A percentile compares a stretch with the other conserved stretches of the same genome.
These are phyloP conservation scores for Hedychridium roseum DNA, from an alignment of 2,888 invertebrate genomes.

Conservation along the genomic window DNA sequence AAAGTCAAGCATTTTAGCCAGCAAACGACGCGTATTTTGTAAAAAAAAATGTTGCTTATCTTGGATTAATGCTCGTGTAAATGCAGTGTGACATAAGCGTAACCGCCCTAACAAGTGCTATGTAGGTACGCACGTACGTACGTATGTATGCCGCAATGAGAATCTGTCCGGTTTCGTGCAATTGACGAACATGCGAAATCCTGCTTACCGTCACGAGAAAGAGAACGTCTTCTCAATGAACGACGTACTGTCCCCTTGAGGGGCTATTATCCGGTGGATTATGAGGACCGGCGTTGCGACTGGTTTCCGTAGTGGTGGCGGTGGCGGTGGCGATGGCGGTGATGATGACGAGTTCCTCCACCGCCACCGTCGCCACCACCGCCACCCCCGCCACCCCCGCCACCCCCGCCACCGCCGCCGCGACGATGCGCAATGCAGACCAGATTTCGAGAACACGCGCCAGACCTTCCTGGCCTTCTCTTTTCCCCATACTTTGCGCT, in stretches of 20 bases:
- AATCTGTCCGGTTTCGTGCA: background rate
- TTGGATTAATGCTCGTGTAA: too few species aligned
- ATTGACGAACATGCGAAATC: background rate
- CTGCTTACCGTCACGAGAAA: too few species aligned
- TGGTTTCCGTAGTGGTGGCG: too few species aligned
- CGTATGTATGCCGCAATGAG: background rate
- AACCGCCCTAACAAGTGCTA: too few species aligned
- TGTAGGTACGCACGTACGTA: constrained; percentile 5
- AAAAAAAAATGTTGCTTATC: too few species aligned
- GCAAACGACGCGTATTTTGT: too few species aligned
- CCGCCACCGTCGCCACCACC: constrained; percentile 4
- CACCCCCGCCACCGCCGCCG: constrained; percentile 43
- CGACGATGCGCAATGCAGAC: constrained; percentile 58
- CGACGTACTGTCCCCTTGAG: too few species aligned
- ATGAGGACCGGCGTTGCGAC: too few species aligned
- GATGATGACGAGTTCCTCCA: constrained; percentile 8
- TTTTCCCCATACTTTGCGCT: background rate
- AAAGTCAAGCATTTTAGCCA: too few species aligned
- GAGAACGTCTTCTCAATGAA: too few species aligned
- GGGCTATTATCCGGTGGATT: too few species aligned
- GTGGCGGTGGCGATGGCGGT: constrained; percentile 14
- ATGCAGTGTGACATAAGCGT: too few species aligned
- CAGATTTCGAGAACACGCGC: constrained; percentile 39
- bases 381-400: constrained; percentile 9
- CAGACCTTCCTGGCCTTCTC: constrained; percentile 9